Evolutionary conservation across 2,888 invertebrate species (phyloP).

Genomic region (Hedychridium roseum): DNA sequence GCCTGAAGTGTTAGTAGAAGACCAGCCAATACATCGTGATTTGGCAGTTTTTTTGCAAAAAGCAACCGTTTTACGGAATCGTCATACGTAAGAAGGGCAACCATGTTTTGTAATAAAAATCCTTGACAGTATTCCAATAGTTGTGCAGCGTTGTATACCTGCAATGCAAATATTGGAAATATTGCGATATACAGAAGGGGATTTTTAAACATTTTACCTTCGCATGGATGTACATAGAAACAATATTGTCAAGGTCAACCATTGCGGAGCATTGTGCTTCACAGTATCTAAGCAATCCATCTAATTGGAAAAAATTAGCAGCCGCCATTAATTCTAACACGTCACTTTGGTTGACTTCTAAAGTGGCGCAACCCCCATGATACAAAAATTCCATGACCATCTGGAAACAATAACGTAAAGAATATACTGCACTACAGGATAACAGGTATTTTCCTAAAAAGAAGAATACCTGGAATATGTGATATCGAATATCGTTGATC

Average conservation of each 20-base stretch:
- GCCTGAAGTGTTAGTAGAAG: slow-evolving; percentile 82
- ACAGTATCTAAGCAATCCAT: slow-evolving; percentile 84
- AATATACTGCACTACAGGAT: not conserved
- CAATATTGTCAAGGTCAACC: slow-evolving; percentile 87
- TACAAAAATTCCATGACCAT: slow-evolving; percentile 93
- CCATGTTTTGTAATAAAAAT: slow-evolving; percentile 90
- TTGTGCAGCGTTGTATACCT: slow-evolving; percentile 89
- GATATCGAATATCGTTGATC: slow-evolving; percentile 91
- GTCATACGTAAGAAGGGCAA: slow-evolving; percentile 90
- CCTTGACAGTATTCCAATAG: slow-evolving; percentile 90
- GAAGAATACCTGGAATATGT: slow-evolving; percentile 90
- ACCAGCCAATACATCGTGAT: slow-evolving; percentile 88
- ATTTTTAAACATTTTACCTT: slow-evolving; percentile 69
- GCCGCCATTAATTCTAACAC: slow-evolving; percentile 90
- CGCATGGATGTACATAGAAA: slow-evolving; percentile 92
- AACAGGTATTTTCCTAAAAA: too few species aligned
- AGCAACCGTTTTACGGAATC: slow-evolving; percentile 88
- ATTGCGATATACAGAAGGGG: not conserved
- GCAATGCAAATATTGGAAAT: too few species aligned
- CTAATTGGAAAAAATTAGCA: slow-evolving; percentile 89
- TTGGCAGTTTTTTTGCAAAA: slow-evolving; percentile 88
- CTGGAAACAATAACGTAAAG: slow-evolving; percentile 63
- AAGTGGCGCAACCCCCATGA: slow-evolving; percentile 83
- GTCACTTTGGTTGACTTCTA: slow-evolving; percentile 81
- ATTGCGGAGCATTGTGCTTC: slow-evolving; percentile 85